phyloP scores from a whole-genome alignment of 2,888 invertebrate genomes.

The Dryadula phaetusa region DNA sequence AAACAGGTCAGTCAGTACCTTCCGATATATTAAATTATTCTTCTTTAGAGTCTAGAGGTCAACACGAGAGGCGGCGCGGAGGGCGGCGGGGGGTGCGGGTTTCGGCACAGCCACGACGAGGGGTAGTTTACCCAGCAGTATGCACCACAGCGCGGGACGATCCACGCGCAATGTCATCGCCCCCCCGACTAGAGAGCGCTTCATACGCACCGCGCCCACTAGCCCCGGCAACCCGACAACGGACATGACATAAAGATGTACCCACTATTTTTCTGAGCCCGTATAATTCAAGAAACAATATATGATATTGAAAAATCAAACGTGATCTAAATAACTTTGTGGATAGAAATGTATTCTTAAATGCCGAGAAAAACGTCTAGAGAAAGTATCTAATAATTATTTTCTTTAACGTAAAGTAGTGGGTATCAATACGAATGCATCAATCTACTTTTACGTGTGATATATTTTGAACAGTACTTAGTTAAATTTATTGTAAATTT shows the following conservation, averaged over 20 bases:
- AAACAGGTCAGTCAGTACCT: neutral
- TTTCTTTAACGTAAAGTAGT: no score
- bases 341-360: no score
- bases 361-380: no score
- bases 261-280: neutral
- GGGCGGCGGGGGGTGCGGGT: constrained; percentile 41
- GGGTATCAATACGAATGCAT: neutral
- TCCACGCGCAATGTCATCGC: constrained; percentile 56
- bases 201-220: constrained; percentile 59
- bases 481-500: neutral
- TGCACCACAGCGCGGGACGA: constrained; percentile 69
- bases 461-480: neutral
- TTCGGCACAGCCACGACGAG: constrained; percentile 52
- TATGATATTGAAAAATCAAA: no score
- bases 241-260: constrained; percentile 39
- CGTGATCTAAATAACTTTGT: no score
- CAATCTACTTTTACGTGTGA: neutral
- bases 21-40: neutral
- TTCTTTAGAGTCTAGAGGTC: constrained; percentile 57
- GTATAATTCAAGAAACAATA: neutral
- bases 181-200: constrained; percentile 53
- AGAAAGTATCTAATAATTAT: no score
- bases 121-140: constrained; percentile 50
- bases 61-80: constrained; percentile 43
- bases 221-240: constrained; percentile 51